Evolutionary conservation across 2,888 invertebrate species (phyloP).

Genomic region (Oscheius sp.): DNA sequence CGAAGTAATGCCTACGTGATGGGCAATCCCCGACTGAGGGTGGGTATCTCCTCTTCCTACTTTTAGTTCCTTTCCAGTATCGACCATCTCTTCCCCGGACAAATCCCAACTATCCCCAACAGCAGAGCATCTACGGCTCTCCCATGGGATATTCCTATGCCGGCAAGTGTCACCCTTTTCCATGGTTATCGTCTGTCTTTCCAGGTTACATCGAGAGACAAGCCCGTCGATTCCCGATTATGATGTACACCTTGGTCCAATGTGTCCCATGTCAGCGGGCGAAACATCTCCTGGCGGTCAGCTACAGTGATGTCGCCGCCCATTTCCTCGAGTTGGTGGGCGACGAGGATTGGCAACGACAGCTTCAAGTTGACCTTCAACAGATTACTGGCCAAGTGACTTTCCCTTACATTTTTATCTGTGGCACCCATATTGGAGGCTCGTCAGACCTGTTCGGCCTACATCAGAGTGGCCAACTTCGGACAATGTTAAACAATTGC

Average conservation of each 20-base stretch:
- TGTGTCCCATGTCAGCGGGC: conserved; percentile 70
- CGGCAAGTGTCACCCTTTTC: neutral
- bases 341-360: conserved; percentile 71
- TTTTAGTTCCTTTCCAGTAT: conserved; percentile 12
- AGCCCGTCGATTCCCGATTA: conserved; percentile 59
- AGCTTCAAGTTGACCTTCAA: conserved; percentile 70
- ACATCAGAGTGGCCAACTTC: conserved; percentile 68
- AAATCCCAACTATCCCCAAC: conserved; percentile 3
- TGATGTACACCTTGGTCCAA: conserved; percentile 70
- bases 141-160: conserved; percentile 35
- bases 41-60: neutral
- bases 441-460: conserved; percentile 68
- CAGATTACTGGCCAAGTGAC: conserved; percentile 69
- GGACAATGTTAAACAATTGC: conserved; percentile 64
- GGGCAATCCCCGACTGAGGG: conserved; percentile 33
- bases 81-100: conserved; percentile 13
- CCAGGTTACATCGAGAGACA: conserved; percentile 43
- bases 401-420: conserved; percentile 72
- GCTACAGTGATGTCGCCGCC: conserved; percentile 68
- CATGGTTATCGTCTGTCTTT: neutral
- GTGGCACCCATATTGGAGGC: conserved; percentile 70
- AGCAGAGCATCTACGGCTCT: conserved; percentile 21
- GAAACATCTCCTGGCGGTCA: conserved; percentile 69
- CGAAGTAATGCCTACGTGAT: conserved; percentile 19
- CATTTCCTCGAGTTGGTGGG: conserved; percentile 72